A percentile compares a stretch with the other conserved stretches of the same genome.
These are phyloP conservation scores for Meiosimyza platycephala DNA, from an alignment of 2,888 invertebrate genomes.

Conservation along the genomic window DNA sequence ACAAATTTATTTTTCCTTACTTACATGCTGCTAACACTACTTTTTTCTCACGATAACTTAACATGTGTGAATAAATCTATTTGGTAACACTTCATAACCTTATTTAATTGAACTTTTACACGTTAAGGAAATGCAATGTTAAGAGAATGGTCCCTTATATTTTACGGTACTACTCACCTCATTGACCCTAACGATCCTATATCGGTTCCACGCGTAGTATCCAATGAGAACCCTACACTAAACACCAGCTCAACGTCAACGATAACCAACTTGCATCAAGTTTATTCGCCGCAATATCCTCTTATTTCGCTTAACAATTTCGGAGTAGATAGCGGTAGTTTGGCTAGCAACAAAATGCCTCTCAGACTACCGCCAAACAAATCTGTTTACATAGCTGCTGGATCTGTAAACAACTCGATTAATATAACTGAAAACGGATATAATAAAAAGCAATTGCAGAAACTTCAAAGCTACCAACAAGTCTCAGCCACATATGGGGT, in stretches of 20 bases:
- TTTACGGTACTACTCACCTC: conserved; percentile 85
- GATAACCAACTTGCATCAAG: conserved; percentile 62
- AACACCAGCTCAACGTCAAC: conserved; percentile 56
- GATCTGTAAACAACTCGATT: conserved; percentile 37
- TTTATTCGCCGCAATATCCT: conserved; percentile 64
- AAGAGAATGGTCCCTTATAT: conserved; percentile 92
- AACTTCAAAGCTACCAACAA: conserved; percentile 59
- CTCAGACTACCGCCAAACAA: conserved; percentile 56
- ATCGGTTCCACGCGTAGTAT: conserved; percentile 63
- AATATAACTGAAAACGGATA: conserved; percentile 40
- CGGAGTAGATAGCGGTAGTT: conserved; percentile 45
- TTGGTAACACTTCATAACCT: background rate
- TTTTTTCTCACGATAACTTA: conserved; percentile 16
- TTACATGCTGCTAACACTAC: conserved; percentile 17
- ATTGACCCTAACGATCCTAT: conserved; percentile 75
- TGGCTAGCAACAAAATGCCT: conserved; percentile 46
- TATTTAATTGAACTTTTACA: too few relatives aligned
- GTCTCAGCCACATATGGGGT: conserved; percentile 62
- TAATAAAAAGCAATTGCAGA: conserved; percentile 47
- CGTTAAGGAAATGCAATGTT: conserved; percentile 83
- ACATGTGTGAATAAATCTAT: conserved; percentile 16
- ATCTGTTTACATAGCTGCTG: conserved; percentile 51
- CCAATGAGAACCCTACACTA: conserved; percentile 60
- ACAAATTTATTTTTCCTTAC: too few relatives aligned
- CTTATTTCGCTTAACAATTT: conserved; percentile 61